Conservation (phyloP, 2,113 vertebrate species). For the Cynocephalus volans region DNA sequence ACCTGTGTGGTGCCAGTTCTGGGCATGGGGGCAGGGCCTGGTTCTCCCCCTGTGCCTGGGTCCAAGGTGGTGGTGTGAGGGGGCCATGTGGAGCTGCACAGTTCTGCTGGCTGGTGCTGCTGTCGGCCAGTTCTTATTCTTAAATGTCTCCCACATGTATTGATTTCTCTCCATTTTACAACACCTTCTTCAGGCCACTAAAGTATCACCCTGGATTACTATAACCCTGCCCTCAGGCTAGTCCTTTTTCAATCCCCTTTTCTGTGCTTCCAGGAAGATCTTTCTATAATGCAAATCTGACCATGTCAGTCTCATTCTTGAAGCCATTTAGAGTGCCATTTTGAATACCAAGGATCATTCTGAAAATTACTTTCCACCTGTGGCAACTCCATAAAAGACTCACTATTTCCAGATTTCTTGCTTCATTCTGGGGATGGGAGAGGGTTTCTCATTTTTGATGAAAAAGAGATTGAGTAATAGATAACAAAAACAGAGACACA, state of each 20-base stretch:
- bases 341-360: conserved; percentile 13
- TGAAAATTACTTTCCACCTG: background rate
- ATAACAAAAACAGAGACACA: background rate
- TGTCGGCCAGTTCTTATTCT: background rate
- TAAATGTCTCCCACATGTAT: background rate
- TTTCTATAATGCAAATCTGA: conserved; percentile 6
- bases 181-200: background rate
- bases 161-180: background rate
- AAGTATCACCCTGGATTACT: background rate
- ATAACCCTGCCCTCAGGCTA: background rate
- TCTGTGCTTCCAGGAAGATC: background rate
- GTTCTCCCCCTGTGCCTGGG: no score
- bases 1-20: no score
- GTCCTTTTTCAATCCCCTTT: background rate
- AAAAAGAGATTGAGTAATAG: background rate
- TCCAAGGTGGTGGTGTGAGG: no score
- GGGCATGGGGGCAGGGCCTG: no score
- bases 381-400: background rate
- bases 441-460: background rate
- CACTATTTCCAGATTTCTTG: conserved; percentile 1
- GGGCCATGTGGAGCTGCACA: no score
- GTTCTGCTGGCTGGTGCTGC: no score
- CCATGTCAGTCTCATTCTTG: background rate
- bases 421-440: conserved; percentile 32
- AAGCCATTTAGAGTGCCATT: background rate